phyloP scores from a whole-genome alignment of 2,113 vertebrate genomes.

The Struthidea cinerea region DNA sequence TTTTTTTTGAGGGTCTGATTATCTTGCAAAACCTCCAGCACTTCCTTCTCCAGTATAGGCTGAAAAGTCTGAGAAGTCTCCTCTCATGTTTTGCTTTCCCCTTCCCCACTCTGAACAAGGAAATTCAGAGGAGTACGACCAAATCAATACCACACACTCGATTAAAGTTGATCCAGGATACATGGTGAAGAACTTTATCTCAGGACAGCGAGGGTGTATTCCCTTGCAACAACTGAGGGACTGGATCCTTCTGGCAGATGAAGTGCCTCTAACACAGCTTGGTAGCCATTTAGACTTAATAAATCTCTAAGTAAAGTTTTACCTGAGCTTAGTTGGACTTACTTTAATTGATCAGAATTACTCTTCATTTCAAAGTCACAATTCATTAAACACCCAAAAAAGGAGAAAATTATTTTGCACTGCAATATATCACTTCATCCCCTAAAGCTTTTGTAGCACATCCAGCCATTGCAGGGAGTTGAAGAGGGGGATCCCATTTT shows the following conservation, averaged over 20 bases:
- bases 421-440: neutral
- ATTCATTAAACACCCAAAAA: neutral
- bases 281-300: neutral
- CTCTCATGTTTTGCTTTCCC: neutral
- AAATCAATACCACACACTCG: neutral
- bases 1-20: neutral
- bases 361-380: neutral
- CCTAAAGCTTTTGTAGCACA: neutral
- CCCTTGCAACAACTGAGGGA: neutral
- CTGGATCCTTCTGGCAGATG: neutral
- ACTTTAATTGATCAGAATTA: neutral
- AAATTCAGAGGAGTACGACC: neutral
- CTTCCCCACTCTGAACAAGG: neutral
- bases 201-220: neutral
- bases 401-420: neutral
- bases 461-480: neutral
- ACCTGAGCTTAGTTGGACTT: neutral
- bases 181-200: neutral
- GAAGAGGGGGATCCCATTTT: neutral
- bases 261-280: neutral
- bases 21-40: constrained; percentile 4
- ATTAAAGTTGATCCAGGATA: neutral
- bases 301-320: neutral
- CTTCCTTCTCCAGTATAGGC: constrained; percentile 9
- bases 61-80: neutral